These are phyloP conservation scores for Coreius guichenoti DNA, from an alignment of 2,797 vertebrate genomes.

Conservation along the genomic window DNA sequence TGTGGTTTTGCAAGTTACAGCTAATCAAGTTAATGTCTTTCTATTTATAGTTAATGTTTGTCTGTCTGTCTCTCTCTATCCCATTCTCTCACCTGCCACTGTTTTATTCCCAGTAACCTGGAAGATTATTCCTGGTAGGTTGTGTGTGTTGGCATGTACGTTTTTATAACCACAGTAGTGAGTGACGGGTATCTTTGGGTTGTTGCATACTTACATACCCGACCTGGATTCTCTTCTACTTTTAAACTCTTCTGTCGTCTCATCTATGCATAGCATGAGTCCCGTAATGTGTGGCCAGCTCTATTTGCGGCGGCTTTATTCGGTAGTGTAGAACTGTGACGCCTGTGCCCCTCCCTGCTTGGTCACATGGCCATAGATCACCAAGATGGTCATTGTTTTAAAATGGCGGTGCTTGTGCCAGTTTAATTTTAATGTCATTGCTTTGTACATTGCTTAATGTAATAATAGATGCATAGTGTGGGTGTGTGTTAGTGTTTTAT, in stretches of 20 bases:
- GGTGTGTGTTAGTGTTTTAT: slow-evolving; percentile 22
- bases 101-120: slow-evolving; percentile 32
- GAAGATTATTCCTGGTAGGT: slow-evolving; percentile 76
- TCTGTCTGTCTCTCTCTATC: slow-evolving; percentile 1
- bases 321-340: background rate
- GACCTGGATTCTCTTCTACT: slow-evolving; percentile 49
- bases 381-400: slow-evolving; percentile 1
- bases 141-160: background rate
- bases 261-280: slow-evolving; percentile 26
- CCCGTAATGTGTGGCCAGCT: slow-evolving; percentile 39
- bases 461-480: slow-evolving; percentile 6
- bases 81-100: background rate
- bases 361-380: slow-evolving; percentile 19
- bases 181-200: slow-evolving; percentile 23
- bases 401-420: background rate
- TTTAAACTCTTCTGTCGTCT: slow-evolving; percentile 47
- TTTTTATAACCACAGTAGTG: slow-evolving; percentile 24
- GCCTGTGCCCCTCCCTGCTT: background rate
- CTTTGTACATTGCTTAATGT: slow-evolving; percentile 43
- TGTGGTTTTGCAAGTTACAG: slow-evolving; percentile 48
- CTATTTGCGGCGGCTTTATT: slow-evolving; percentile 64
- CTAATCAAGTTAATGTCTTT: background rate
- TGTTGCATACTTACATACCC: slow-evolving; percentile 14
- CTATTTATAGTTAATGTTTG: background rate
- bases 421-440: background rate